These are phyloP conservation scores for Aphelenchoides avenae DNA, from an alignment of 1,140 invertebrate genomes.

Conservation along the genomic window DNA sequence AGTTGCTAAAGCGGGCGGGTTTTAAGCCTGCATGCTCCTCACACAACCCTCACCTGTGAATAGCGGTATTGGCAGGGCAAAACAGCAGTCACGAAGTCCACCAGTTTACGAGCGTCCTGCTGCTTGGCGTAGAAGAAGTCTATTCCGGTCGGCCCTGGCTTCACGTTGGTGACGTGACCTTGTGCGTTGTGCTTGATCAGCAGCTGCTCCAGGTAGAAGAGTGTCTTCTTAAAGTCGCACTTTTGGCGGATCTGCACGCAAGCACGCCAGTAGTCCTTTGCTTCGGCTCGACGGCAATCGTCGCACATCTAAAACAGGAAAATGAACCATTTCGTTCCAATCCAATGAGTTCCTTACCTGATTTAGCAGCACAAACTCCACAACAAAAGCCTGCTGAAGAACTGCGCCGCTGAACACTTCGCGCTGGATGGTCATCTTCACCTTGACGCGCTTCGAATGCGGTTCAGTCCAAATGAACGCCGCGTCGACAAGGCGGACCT, in stretches of 20 bases:
- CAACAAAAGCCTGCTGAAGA: conserved; percentile 80
- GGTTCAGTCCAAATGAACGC: conserved; percentile 98
- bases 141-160: conserved; percentile 83
- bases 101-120: conserved; percentile 85
- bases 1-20: conserved; percentile 82
- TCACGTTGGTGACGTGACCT: conserved; percentile 80
- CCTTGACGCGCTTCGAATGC: conserved; percentile 93
- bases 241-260: conserved; percentile 69
- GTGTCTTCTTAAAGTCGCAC: conserved; percentile 90
- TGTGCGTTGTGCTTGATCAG: conserved; percentile 80
- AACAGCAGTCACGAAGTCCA: conserved; percentile 82
- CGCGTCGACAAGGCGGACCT: conserved; percentile 77
- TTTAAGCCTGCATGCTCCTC: conserved; percentile 65
- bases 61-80: conserved; percentile 68
- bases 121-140: conserved; percentile 91
- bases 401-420: conserved; percentile 69
- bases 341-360: conserved; percentile 63
- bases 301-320: conserved; percentile 73
- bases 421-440: conserved; percentile 92
- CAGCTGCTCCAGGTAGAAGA: conserved; percentile 94
- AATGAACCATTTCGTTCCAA: not conserved
- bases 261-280: conserved; percentile 95
- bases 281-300: conserved; percentile 90
- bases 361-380: conserved; percentile 82
- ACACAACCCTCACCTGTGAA: conserved; percentile 43